Evolutionary conservation across 2,797 vertebrate genomes (phyloP), one percentile per base, ranked within the genome.

Genomic region (Pangasius sanitwongsei): DNA sequence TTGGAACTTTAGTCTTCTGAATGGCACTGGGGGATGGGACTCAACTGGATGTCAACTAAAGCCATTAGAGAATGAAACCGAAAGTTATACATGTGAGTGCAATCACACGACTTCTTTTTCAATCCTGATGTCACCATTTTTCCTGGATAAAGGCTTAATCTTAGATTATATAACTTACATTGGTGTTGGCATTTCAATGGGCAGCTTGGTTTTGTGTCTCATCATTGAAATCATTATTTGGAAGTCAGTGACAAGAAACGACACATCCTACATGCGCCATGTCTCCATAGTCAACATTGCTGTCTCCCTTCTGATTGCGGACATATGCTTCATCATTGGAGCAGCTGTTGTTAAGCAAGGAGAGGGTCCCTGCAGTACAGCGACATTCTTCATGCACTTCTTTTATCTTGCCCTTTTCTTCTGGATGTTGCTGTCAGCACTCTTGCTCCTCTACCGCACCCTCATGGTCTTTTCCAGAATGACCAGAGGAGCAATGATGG

Each of bases 341-440:
- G 93, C 94, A 0, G 90, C 91, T 34, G 91, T 97, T 75, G 91
- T 78, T 0, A 88, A 96, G 0, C 90, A 93, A 31, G 84, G 92
- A 2, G 85, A 93, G 1, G 1, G 8, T 0, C 88, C 95, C 28
- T 99, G 98, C 65, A 91, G 91, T 31, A 89, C 97, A 0, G 94
- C 96, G 25, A 97, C 98, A 0, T 99, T 98, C 93, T 98, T 98
- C 57, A 95, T 96, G 74, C 98, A 99, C 88, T 95, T 98, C 69
- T 98, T 98, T 94, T 99, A 99, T 91, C 95, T 99, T 28, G 96
- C 97, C 0, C 93, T 97, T 63, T 98, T 98, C 88, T 99, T 98
- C 93, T 99, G 98, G 98, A 99, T 99, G 97, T 92, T 99, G 23
- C 94, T 96, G 0, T 96, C 97, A 72, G 97, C 95, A 23, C 93